Evolutionary conservation across 2,888 invertebrate species (phyloP).

Genomic region (Vesta saturnalis): DNA sequence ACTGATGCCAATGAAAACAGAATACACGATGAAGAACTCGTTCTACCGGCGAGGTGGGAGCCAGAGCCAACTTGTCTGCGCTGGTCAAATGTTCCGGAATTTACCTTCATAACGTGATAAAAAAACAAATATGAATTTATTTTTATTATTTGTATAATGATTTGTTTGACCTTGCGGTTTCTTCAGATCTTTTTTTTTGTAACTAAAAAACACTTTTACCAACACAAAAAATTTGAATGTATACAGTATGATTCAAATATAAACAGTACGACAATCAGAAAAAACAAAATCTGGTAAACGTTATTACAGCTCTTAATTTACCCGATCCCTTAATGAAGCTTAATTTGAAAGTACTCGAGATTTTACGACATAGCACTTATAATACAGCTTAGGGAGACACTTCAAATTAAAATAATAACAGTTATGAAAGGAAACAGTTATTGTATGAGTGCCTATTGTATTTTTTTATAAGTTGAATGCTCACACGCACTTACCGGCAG

Average conservation of each 20-base stretch:
- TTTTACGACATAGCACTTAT: conserved; percentile 8
- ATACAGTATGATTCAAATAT: no score
- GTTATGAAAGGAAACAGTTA: conserved; percentile 29
- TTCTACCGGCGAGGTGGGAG: conserved; percentile 43
- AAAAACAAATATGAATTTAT: conserved; percentile 34
- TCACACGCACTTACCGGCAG: conserved; percentile 17
- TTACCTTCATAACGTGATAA: conserved; percentile 34
- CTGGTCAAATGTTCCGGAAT: conserved; percentile 37
- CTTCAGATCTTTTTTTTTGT: conserved; percentile 16
- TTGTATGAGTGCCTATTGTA: conserved; percentile 25
- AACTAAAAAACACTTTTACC: not conserved
- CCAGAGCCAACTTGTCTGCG: conserved; percentile 47
- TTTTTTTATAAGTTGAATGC: conserved; percentile 19
- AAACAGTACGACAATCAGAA: no score
- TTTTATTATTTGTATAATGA: conserved; percentile 31
- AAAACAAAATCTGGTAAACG: not conserved
- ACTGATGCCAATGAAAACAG: conserved; percentile 38
- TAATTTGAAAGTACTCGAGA: not conserved
- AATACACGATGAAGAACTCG: conserved; percentile 40
- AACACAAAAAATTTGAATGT: not conserved
- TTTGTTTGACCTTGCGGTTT: conserved; percentile 37
- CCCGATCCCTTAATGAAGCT: not conserved
- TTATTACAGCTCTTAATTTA: not conserved
- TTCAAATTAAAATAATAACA: conserved; percentile 33
- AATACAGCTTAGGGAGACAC: conserved; percentile 29